Percentiles rank a stretch among this genome's conserved stretches.
Conservation (phyloP, 2,888 invertebrate species). For the Corbicula japonica region DNA sequence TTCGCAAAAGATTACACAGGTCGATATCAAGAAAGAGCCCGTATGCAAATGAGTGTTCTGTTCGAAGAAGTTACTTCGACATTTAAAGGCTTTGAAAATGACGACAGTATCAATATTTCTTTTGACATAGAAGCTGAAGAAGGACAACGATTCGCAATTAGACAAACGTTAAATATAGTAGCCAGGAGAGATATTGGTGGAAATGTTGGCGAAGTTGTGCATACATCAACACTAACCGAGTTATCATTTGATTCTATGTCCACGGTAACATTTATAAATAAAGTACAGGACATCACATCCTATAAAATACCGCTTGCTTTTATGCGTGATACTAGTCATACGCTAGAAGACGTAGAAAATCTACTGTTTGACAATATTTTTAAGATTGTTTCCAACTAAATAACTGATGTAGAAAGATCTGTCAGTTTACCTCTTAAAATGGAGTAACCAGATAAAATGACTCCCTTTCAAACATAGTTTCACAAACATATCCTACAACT, state of each 20-base stretch:
- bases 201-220: not conserved
- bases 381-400: not conserved
- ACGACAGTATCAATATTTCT: not conserved
- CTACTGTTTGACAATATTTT: constrained; percentile 2
- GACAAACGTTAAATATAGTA: not conserved
- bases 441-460: too few relatives aligned
- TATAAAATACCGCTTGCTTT: not conserved
- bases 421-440: too few relatives aligned
- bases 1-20: constrained; percentile 30
- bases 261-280: constrained; percentile 11
- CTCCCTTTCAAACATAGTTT: too few relatives aligned
- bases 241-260: constrained; percentile 24
- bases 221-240: constrained; percentile 1
- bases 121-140: not conserved
- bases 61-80: not conserved
- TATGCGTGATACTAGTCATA: constrained; percentile 4
- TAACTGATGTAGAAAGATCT: too few relatives aligned
- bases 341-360: not conserved
- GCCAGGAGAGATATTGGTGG: constrained; percentile 13
- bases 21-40: not conserved
- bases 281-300: constrained; percentile 14
- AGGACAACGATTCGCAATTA: not conserved
- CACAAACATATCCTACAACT: too few relatives aligned
- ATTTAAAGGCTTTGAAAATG: not conserved
- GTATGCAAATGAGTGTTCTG: constrained; percentile 18